A percentile compares a stretch with the other conserved stretches of the same genome.
Evolutionary conservation across 1,140 invertebrate species (phyloP).

Genomic region (Drosophila orosa): DNA sequence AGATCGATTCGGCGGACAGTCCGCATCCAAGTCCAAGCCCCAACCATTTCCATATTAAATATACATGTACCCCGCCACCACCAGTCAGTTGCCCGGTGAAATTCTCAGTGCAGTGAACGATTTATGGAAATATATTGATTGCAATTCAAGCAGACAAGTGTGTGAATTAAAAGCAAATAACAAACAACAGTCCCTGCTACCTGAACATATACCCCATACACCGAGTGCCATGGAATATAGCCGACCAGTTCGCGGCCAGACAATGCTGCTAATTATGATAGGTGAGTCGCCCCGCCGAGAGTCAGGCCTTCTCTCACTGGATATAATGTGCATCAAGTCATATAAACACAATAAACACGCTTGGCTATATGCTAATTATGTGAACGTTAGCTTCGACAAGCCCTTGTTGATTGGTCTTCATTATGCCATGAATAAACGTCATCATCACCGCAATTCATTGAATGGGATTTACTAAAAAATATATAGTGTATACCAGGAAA

Average conservation of each 20-base stretch:
- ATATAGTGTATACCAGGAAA: constrained; percentile 7
- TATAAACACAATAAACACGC: constrained; percentile 6
- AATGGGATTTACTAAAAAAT: constrained; percentile 4
- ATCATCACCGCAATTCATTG: constrained; percentile 9
- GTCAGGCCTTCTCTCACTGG: constrained; percentile 29
- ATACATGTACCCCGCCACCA: constrained; percentile 1
- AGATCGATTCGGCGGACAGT: constrained; percentile 64
- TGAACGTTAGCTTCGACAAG: constrained; percentile 23
- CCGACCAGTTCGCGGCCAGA: constrained; percentile 10
- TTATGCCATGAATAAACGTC: constrained; percentile 17
- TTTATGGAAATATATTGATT: constrained; percentile 62
- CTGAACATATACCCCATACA: constrained; percentile 10
- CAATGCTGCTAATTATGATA: constrained; percentile 62
- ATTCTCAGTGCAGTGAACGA: constrained; percentile 58
- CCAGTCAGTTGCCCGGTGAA: constrained; percentile 36
- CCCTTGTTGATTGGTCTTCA: constrained; percentile 29
- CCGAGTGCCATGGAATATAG: constrained; percentile 13
- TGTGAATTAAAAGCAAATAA: constrained; percentile 56
- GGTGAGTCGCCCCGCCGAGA: constrained; percentile 42
- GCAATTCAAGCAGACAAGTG: constrained; percentile 47
- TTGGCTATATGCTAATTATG: constrained; percentile 46
- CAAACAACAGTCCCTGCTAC: constrained; percentile 33
- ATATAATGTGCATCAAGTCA: constrained; percentile 2
- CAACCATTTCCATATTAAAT: constrained; percentile 13
- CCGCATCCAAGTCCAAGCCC: constrained; percentile 16